phyloP scores from a whole-genome alignment of 92 coral and sea anemone species.

The Palythoa grandiflora region DNA sequence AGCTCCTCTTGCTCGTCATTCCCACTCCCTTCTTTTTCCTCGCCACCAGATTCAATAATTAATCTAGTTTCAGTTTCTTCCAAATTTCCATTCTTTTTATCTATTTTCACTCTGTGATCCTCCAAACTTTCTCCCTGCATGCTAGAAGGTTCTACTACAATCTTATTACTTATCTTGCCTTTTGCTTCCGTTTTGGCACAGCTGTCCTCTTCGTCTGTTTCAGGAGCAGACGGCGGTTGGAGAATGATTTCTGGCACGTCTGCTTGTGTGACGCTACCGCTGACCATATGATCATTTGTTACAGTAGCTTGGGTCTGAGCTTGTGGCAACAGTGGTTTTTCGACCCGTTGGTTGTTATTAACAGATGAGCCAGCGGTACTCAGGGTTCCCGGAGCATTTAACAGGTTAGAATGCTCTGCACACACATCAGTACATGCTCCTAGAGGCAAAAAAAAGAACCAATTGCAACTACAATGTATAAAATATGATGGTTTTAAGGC shows the following conservation, averaged over 20 bases:
- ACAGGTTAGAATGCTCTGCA: constrained; percentile 18
- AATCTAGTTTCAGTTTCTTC: neutral
- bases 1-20: constrained; percentile 34
- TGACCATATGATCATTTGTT: constrained; percentile 25
- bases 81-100: neutral
- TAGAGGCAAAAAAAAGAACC: neutral
- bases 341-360: neutral
- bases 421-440: constrained; percentile 45
- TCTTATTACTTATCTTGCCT: constrained; percentile 51
- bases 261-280: neutral
- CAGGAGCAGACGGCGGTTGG: constrained; percentile 88
- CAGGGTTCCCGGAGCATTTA: constrained; percentile 19
- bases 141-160: neutral
- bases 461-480: neutral
- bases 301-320: constrained; percentile 3
- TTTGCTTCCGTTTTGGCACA: constrained; percentile 69
- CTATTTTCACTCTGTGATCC: neutral
- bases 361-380: neutral
- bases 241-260: constrained; percentile 77
- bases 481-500: no score
- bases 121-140: neutral
- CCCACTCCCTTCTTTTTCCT: neutral
- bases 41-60: neutral
- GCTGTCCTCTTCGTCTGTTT: constrained; percentile 80
- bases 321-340: neutral